Conservation (phyloP, 2,113 vertebrate genomes). For the Crotalus viridis region DNA sequence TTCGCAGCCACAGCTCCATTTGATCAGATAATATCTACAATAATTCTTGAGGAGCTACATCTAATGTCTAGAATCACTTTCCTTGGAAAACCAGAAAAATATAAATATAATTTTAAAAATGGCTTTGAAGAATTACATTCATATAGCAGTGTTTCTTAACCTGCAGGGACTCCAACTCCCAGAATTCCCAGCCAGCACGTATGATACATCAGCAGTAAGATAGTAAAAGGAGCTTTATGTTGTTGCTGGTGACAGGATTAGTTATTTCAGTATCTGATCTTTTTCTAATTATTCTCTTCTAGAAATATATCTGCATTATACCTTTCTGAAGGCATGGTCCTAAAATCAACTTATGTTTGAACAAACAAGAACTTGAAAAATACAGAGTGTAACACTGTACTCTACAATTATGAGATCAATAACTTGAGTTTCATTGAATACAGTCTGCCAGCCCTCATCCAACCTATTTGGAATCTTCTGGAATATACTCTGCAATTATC, state of each 20-base stretch:
- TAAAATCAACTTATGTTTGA: neutral
- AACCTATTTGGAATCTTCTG: neutral
- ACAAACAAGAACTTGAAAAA: neutral
- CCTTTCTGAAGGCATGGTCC: neutral
- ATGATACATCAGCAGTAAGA: neutral
- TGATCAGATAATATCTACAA: neutral
- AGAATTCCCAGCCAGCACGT: neutral
- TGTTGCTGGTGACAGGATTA: neutral
- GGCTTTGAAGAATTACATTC: neutral
- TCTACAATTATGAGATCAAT: neutral
- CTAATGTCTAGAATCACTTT: neutral
- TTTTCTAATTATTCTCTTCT: neutral
- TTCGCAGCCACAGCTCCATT: neutral
- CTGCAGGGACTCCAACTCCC: neutral
- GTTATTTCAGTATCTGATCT: neutral
- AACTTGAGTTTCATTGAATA: neutral
- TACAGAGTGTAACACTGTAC: neutral
- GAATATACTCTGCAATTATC: neutral
- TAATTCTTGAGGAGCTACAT: neutral
- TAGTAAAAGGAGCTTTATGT: neutral
- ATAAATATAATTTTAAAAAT: neutral
- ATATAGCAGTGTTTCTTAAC: neutral
- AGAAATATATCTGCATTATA: neutral
- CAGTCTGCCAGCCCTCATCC: neutral
- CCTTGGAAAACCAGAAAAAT: neutral